These are phyloP conservation scores for Darevskia mixta DNA, from an alignment of 2,797 vertebrate species.

Conservation along the genomic window DNA sequence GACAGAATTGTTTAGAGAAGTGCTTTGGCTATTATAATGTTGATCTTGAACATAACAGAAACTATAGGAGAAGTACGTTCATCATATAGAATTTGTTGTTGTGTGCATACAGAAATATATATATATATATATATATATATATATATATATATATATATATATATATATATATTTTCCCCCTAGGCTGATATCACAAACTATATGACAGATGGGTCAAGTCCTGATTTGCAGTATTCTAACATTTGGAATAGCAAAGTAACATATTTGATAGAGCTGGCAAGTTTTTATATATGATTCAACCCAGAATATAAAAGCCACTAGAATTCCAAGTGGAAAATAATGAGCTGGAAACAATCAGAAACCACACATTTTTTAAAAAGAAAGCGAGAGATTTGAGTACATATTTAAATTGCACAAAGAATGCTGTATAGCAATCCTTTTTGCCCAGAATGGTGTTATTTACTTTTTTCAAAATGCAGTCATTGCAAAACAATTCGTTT, in stretches of 20 bases:
- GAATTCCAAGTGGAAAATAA: slow-evolving; percentile 87
- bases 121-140: neutral
- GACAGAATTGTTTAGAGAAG: slow-evolving; percentile 73
- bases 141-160: slow-evolving; percentile 38
- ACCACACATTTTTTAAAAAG: slow-evolving; percentile 79
- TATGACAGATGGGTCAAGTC: slow-evolving; percentile 89
- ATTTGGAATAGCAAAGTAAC: slow-evolving; percentile 88
- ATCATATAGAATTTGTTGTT: slow-evolving; percentile 65
- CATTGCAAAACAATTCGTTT: slow-evolving; percentile 77
- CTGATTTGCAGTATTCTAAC: slow-evolving; percentile 85
- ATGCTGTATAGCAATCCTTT: slow-evolving; percentile 79
- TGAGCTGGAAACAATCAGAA: slow-evolving; percentile 88
- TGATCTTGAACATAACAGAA: slow-evolving; percentile 72
- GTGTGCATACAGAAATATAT: slow-evolving; percentile 53
- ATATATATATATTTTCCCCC: slow-evolving; percentile 71
- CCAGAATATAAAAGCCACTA: slow-evolving; percentile 87
- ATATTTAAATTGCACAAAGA: slow-evolving; percentile 86
- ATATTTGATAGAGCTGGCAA: slow-evolving; percentile 90
- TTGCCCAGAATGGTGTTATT: slow-evolving; percentile 75
- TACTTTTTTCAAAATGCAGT: slow-evolving; percentile 67
- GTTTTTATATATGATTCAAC: slow-evolving; percentile 88
- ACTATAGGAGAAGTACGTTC: slow-evolving; percentile 68
- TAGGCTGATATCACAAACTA: slow-evolving; percentile 83
- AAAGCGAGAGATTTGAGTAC: slow-evolving; percentile 85
- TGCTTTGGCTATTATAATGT: slow-evolving; percentile 66